A percentile compares a stretch with the other conserved stretches of the same genome.
These are phyloP conservation scores for Lanius collurio DNA, from an alignment of 2,113 vertebrate species.

Conservation along the genomic window DNA sequence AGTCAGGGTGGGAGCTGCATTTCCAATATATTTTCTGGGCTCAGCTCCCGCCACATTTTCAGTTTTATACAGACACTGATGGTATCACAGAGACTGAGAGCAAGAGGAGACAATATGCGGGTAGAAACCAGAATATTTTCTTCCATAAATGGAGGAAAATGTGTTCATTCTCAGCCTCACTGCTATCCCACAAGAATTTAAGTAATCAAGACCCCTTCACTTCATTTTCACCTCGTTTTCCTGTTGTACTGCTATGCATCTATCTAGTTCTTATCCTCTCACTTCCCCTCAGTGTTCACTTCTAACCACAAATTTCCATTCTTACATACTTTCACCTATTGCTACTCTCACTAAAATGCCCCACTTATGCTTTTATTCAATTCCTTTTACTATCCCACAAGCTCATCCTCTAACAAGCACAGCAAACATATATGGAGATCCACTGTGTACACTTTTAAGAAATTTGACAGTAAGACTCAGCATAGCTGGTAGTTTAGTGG, in stretches of 20 bases:
- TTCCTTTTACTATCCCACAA: background rate
- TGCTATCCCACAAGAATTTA: background rate
- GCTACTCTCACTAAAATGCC: background rate
- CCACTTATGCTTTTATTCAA: background rate
- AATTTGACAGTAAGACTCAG: background rate
- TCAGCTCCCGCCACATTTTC: background rate
- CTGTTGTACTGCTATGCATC: background rate
- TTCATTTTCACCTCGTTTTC: background rate
- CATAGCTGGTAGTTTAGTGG: background rate
- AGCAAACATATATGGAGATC: background rate
- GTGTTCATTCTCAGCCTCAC: background rate
- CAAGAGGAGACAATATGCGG: background rate
- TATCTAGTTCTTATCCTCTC: background rate
- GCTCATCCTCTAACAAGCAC: background rate
- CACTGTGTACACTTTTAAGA: background rate
- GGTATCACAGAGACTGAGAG: background rate
- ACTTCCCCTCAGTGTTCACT: background rate
- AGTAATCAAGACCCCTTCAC: background rate
- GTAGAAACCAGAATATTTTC: background rate
- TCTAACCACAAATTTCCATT: background rate
- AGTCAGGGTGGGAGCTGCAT: background rate
- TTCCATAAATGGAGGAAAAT: background rate
- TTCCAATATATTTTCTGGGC: background rate
- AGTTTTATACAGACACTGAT: background rate
- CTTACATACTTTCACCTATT: background rate